phyloP scores from a whole-genome alignment of 2,797 vertebrate genomes.

The Streptopelia turtur region DNA sequence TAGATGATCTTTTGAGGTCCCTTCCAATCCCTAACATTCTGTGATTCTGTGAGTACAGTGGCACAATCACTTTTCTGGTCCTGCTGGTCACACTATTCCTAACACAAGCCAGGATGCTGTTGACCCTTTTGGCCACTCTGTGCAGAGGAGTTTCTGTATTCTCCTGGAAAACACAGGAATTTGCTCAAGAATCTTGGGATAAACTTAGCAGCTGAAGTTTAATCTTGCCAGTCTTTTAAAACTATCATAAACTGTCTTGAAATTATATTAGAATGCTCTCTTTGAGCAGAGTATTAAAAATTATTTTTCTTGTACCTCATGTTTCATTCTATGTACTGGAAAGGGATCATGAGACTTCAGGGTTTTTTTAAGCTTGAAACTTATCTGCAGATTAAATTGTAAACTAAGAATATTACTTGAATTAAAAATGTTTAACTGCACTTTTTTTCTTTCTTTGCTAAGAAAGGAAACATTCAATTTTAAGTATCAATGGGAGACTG shows the following conservation, averaged over 20 bases:
- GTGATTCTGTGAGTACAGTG: too few species aligned
- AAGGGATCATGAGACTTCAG: not conserved
- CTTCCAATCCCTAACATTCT: too few species aligned
- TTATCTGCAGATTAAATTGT: not conserved
- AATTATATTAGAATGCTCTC: not conserved
- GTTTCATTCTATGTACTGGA: not conserved
- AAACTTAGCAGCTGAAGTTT: not conserved
- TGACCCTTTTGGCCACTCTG: not conserved
- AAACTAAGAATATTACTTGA: not conserved
- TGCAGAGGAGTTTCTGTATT: not conserved
- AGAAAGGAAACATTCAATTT: not conserved
- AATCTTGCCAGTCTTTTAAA: not conserved
- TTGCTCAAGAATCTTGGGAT: not conserved
- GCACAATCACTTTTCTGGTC: too few species aligned
- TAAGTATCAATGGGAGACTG: not conserved
- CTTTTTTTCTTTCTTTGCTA: not conserved
- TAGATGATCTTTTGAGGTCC: too few species aligned
- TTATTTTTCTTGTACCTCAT: not conserved
- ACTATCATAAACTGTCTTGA: not conserved
- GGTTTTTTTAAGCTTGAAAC: not conserved
- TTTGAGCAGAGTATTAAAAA: not conserved
- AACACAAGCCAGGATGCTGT: too few species aligned
- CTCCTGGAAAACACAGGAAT: not conserved
- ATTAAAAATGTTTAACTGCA: not conserved
- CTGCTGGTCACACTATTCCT: too few species aligned